phyloP scores from a whole-genome alignment of 1,140 invertebrate genomes.

The Drosophila sp. region DNA sequence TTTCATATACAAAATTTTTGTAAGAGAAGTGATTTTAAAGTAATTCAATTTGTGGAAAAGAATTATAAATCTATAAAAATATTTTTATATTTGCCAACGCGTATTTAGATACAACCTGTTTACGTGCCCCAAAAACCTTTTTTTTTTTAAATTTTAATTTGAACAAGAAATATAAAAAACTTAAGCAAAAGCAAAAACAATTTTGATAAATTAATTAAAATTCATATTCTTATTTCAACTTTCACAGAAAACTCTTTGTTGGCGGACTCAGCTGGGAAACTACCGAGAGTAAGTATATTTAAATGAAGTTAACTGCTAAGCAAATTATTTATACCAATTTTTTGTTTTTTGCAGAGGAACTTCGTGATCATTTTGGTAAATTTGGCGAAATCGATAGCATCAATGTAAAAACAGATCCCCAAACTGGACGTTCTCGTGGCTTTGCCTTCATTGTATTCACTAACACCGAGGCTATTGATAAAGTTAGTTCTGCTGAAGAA shows the following conservation, averaged over 20 bases:
- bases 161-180: neutral
- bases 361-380: constrained; percentile 94
- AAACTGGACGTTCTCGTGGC: constrained; percentile 94
- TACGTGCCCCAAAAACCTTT: constrained; percentile 21
- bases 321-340: neutral
- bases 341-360: constrained; percentile 90
- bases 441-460: constrained; percentile 98
- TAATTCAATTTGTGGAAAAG: constrained; percentile 58
- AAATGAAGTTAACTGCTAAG: neutral
- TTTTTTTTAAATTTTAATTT: constrained; percentile 5
- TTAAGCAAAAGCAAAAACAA: constrained; percentile 7
- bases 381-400: constrained; percentile 97
- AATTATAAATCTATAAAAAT: neutral
- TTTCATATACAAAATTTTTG: constrained; percentile 37
- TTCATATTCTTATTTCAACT: constrained; percentile 28
- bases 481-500: constrained; percentile 92
- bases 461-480: constrained; percentile 93
- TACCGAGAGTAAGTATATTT: constrained; percentile 92
- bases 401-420: constrained; percentile 96
- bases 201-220: constrained; percentile 30
- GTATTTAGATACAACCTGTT: constrained; percentile 53
- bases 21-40: constrained; percentile 56
- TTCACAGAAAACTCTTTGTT: constrained; percentile 98
- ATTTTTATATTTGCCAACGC: constrained; percentile 41
- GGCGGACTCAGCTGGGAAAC: constrained; percentile 99